Conservation (phyloP, 2,888 invertebrate genomes). For the Xylota segnis region DNA sequence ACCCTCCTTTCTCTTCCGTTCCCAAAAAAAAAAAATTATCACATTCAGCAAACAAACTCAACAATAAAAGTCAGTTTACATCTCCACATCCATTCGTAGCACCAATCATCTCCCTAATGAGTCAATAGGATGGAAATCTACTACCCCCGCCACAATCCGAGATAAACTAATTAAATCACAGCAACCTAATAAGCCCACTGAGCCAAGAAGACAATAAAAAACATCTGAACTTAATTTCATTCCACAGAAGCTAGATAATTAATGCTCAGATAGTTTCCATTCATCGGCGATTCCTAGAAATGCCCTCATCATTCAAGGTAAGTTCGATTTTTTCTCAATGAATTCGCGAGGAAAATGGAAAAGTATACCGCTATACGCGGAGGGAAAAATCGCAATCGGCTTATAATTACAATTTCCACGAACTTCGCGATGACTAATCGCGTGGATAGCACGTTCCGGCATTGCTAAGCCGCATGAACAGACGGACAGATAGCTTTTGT, state of each 20-base stretch:
- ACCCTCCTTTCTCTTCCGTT: too few relatives aligned
- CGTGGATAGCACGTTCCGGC: constrained; percentile 9
- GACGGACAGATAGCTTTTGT: constrained; percentile 6
- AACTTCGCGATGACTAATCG: constrained; percentile 27
- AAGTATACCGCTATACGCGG: not conserved
- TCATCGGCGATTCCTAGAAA: constrained; percentile 17
- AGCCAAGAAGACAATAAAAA: not conserved
- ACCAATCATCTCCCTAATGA: not conserved
- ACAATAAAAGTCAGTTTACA: too few relatives aligned
- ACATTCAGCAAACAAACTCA: too few relatives aligned
- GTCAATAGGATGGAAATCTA: not conserved
- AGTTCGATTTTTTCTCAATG: constrained; percentile 8
- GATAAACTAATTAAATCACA: constrained; percentile 4
- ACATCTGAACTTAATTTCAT: not conserved
- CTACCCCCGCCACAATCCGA: too few relatives aligned
- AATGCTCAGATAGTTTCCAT: not conserved
- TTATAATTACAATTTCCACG: constrained; percentile 30
- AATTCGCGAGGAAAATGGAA: constrained; percentile 15
- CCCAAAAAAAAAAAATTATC: too few relatives aligned
- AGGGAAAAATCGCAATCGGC: constrained; percentile 20
- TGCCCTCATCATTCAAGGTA: constrained; percentile 2
- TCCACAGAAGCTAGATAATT: not conserved
- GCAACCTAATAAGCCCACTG: not conserved
- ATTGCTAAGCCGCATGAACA: not conserved
- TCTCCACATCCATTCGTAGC: not conserved